Conservation (phyloP, 2,797 vertebrate species). For the Enteromius treurensis region DNA sequence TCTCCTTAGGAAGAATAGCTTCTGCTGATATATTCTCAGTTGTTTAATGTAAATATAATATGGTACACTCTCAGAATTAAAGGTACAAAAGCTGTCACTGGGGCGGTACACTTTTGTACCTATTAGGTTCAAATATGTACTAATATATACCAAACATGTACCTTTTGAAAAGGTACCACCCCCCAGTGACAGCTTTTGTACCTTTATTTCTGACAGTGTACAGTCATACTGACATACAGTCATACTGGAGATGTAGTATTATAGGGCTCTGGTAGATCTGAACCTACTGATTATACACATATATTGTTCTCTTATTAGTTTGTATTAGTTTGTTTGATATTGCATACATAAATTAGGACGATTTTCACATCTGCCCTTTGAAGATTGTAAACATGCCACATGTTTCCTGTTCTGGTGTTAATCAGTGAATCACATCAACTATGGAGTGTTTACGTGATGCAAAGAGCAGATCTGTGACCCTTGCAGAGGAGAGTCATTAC, state of each 20-base stretch:
- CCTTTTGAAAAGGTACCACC: too few relatives aligned
- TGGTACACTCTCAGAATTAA: not conserved
- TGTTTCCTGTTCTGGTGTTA: slow-evolving; percentile 15
- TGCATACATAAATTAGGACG: not conserved
- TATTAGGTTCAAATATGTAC: too few relatives aligned
- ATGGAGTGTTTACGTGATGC: not conserved
- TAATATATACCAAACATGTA: too few relatives aligned
- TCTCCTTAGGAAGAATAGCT: not conserved
- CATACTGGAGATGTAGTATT: not conserved
- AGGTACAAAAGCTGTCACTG: too few relatives aligned
- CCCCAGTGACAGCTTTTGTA: too few relatives aligned
- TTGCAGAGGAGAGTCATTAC: not conserved
- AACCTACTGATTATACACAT: not conserved
- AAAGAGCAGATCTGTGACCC: not conserved
- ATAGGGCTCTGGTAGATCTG: not conserved
- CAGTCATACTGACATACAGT: not conserved
- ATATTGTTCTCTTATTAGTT: not conserved
- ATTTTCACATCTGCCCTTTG: not conserved
- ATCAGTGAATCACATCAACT: not conserved
- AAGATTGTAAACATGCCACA: not conserved
- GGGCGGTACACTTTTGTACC: too few relatives aligned
- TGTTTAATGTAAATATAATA: not conserved
- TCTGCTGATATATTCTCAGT: not conserved
- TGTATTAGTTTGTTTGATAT: not conserved
- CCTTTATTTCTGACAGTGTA: too few relatives aligned